Percentiles rank a stretch among this genome's conserved stretches.
These are phyloP conservation scores for Thumatha senex DNA, from an alignment of 2,888 invertebrate genomes.

Conservation along the genomic window DNA sequence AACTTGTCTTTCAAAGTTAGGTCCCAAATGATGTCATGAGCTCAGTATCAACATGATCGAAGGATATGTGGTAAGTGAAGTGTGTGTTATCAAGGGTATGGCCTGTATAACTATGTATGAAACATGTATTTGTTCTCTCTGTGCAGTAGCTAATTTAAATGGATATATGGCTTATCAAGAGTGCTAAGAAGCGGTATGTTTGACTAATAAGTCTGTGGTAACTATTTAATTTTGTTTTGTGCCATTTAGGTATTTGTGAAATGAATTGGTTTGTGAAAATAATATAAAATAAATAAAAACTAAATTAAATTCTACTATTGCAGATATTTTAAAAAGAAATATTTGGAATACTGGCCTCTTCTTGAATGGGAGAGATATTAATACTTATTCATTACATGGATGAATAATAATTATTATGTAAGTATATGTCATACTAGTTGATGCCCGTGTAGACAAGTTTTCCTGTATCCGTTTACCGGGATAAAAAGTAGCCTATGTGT, in stretches of 20 bases:
- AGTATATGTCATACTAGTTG: too few species aligned
- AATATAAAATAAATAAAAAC: not conserved
- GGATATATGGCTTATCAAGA: conserved; percentile 51
- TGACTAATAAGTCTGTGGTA: conserved; percentile 41
- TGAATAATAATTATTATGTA: too few species aligned
- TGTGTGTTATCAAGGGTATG: conserved; percentile 45
- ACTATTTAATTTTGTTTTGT: conserved; percentile 29
- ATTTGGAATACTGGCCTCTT: not conserved
- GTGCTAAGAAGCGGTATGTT: conserved; percentile 50
- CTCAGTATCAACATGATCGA: conserved; percentile 31
- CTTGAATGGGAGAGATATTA: too few species aligned
- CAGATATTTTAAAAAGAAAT: conserved; percentile 3
- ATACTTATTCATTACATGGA: too few species aligned
- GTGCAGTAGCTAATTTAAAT: conserved; percentile 48
- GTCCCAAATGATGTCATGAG: conserved; percentile 35
- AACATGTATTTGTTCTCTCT: conserved; percentile 43
- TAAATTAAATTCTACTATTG: not conserved
- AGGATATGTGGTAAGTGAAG: conserved; percentile 46
- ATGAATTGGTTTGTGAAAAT: not conserved
- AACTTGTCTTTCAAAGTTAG: conserved; percentile 31
- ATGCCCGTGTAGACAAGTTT: too few species aligned
- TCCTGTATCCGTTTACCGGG: too few species aligned
- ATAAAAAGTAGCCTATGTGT: too few species aligned
- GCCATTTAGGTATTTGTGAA: conserved; percentile 8
- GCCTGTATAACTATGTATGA: conserved; percentile 34